Percentiles rank a stretch among this genome's conserved stretches.
These are phyloP conservation scores for Sebastes matsubarae DNA, from an alignment of 2,797 vertebrate species.

Conservation along the genomic window DNA sequence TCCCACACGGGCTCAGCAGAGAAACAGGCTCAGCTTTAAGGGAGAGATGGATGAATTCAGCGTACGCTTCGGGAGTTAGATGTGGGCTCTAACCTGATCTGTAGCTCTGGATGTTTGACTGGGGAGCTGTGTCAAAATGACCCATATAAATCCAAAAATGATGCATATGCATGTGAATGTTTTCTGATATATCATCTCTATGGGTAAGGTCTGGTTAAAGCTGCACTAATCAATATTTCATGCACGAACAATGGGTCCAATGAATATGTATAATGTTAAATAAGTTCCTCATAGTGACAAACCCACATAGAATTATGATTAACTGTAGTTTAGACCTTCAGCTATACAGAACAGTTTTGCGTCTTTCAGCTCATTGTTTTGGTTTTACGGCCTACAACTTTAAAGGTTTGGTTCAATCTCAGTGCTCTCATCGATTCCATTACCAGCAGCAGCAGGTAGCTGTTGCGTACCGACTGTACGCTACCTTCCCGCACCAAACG, in stretches of 20 bases:
- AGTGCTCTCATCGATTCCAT: not conserved
- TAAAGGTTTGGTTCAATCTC: not conserved
- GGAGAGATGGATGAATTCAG: constrained; percentile 40
- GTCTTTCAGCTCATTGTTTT: not conserved
- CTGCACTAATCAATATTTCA: not conserved
- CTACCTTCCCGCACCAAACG: not conserved
- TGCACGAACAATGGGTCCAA: not conserved
- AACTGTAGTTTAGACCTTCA: not conserved
- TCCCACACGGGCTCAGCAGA: constrained; percentile 4
- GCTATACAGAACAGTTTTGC: not conserved
- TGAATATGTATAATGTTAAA: not conserved
- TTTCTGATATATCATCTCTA: not conserved
- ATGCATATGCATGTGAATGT: not conserved
- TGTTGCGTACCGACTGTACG: not conserved
- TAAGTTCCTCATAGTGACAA: fast-evolving
- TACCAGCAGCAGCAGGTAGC: not conserved
- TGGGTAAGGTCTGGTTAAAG: not conserved
- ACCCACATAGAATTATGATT: not conserved
- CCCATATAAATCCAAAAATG: not conserved
- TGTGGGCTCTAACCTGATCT: constrained; percentile 26
- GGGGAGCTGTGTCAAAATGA: not conserved
- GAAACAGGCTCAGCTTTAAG: constrained; percentile 34
- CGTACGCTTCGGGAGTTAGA: constrained; percentile 29
- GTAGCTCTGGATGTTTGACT: constrained; percentile 2
- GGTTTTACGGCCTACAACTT: not conserved